These are phyloP conservation scores for Gobionotothen gibberifrons DNA, from an alignment of 2,797 vertebrate species.

Conservation along the genomic window DNA sequence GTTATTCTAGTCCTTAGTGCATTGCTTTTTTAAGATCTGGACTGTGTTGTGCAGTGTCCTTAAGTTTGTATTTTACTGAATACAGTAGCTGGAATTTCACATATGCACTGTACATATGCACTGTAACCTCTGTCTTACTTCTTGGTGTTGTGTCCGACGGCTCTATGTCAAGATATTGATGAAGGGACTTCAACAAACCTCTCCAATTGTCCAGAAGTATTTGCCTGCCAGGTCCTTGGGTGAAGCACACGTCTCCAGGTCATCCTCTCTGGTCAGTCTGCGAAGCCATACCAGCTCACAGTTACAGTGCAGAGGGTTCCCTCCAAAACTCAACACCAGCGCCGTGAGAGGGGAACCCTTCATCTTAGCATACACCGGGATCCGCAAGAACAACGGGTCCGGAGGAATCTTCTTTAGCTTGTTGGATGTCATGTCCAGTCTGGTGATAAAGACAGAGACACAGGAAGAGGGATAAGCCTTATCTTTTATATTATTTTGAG, in stretches of 20 bases:
- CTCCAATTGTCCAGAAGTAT: conserved; percentile 93
- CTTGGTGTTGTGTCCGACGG: not conserved
- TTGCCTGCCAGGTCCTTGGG: conserved; percentile 89
- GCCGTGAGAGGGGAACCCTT: conserved; percentile 88
- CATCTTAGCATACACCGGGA: conserved; percentile 89
- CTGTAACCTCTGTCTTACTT: not conserved
- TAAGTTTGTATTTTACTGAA: not conserved
- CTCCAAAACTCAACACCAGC: conserved; percentile 90
- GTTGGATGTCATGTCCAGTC: conserved; percentile 95
- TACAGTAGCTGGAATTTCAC: no score
- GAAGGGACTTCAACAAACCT: conserved; percentile 65
- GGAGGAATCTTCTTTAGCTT: conserved; percentile 94
- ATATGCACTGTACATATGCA: not conserved
- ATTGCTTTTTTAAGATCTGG: not conserved
- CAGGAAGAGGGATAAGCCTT: not conserved
- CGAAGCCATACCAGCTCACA: conserved; percentile 93
- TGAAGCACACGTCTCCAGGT: conserved; percentile 92
- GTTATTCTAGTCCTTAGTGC: not conserved
- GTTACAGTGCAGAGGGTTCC: conserved; percentile 93
- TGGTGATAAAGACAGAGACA: conserved; percentile 35
- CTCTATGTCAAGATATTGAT: not conserved
- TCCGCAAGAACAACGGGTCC: conserved; percentile 90
- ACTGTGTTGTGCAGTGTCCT: not conserved
- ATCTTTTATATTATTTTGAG: not conserved
- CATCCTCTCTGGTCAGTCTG: conserved; percentile 89